These are phyloP conservation scores for Terebella lapidaria DNA, from an alignment of 2,888 invertebrate genomes.

Conservation along the genomic window DNA sequence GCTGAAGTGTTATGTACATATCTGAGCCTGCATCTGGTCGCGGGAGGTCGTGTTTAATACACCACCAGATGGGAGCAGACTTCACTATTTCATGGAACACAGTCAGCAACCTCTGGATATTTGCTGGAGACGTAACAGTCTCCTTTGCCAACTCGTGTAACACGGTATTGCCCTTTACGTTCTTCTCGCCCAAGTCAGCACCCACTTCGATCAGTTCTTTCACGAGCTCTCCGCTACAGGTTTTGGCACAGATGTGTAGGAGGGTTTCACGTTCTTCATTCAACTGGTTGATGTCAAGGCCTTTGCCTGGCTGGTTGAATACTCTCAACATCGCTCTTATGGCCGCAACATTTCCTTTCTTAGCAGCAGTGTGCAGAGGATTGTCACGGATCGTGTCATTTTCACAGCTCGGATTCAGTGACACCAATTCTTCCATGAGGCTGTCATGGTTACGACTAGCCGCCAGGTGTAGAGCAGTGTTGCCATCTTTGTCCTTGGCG, in stretches of 20 bases:
- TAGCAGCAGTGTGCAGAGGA: constrained; percentile 25
- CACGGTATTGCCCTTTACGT: constrained; percentile 37
- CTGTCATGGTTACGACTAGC: constrained; percentile 26
- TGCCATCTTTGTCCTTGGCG: constrained; percentile 36
- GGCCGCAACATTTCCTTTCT: constrained; percentile 6
- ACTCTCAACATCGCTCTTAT: constrained; percentile 18
- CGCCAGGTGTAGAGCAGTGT: constrained; percentile 47
- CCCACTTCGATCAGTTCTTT: constrained; percentile 32
- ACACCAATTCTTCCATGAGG: constrained; percentile 16
- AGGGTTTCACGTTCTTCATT: constrained; percentile 20
- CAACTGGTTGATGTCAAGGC: constrained; percentile 20
- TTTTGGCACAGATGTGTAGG: constrained; percentile 23
- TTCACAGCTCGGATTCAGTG: constrained; percentile 14
- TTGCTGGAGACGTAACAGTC: constrained; percentile 23
- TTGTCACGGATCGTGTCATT: constrained; percentile 21
- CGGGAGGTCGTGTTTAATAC: constrained; percentile 28
- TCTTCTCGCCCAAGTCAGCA: constrained; percentile 33
- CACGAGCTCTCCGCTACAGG: constrained; percentile 20
- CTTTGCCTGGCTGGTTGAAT: constrained; percentile 23
- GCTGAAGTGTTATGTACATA: constrained; percentile 18
- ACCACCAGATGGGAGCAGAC: constrained; percentile 36
- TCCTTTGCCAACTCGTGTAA: constrained; percentile 36
- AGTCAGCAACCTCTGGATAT: constrained; percentile 22
- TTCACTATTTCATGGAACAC: constrained; percentile 16
- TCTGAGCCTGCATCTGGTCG: constrained; percentile 31